Base-by-base conservation (phyloP, 2,888 invertebrate genomes). In the Agonopterix subpropinquella region DNA sequence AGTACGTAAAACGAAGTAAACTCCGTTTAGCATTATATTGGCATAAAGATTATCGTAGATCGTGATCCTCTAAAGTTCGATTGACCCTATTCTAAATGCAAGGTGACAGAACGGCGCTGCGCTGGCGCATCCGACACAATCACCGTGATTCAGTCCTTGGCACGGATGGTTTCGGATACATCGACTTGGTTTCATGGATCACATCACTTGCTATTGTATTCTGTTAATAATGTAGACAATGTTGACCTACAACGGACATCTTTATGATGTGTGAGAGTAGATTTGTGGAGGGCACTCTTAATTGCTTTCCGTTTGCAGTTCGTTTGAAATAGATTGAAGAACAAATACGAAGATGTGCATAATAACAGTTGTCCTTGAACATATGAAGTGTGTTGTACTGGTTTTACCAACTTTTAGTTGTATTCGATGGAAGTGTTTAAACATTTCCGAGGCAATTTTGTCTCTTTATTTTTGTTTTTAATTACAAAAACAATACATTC, bases 131-230 rank as follows among this genome's bases (percentile, higher is more conserved):
- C 80, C 76, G 70, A 51, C 60, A 67, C 71, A 67, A 77, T 80
- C 78, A 61, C 75, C 58, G 58, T 55, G 54, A 5, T 28, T 28
- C 28, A 28, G 79, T 80, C 86, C 86, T 86, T 86, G 86, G 78
- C 83, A 81, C 73, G 36, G 50, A 50, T 28, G 28, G 28, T 28
- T 56, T 50, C 54, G 53, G 55, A 55, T 54, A 62, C 65, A 67
- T 65, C 62, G 55, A 48, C 52, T 54, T 61, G 52, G 63, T 75
- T 74, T 77, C 78, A 77, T 65, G 77, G 77, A 77, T 77, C 76
- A 79, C 72, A 74, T 77, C 68, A 71, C 73, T 69, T 50, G 65
- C 78, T 73, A 80, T 80, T 84, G 81, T 81, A 70, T 74, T 73
- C 59, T 70, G 52, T 51, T 67, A 65, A 70, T 75, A 73, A 70